Base-by-base conservation (phyloP, 2,797 vertebrate genomes). In the Sebastes kiyomatsui region DNA sequence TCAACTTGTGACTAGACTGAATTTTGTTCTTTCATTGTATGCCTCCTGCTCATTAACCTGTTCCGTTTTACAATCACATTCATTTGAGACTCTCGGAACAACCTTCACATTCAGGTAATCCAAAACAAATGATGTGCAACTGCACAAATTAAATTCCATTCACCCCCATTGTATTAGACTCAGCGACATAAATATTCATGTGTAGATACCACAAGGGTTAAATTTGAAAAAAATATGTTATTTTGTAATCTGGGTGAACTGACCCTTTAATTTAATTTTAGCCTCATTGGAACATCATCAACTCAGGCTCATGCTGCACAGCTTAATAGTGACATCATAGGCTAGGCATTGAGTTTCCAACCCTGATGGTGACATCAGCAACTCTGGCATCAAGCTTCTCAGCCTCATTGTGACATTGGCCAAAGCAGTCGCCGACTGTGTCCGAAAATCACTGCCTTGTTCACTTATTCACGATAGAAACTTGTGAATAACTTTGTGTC, bases 331-430 rank as follows among this genome's bases (percentile, higher is more conserved):
- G 46, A 49, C 1, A 7, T 49, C 14, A 49, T 1, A 49, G 46
- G 42, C 18, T 20, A 49, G 7, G 46, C 18, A 0, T 49, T 7
- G 14, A 49, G 46, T 49, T 0, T 20, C 18, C 14, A 0, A 49
- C 46, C 18, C 46, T 49, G 16, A 49, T 49, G 14, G 18, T 49
- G 46, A 20, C 1, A 49, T 49, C 46, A 49, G 46, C 46, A 49
- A 49, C 46, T 49, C 46, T 49, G 46, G 46, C 18, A 49, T 49
- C 0, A 52, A 23, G 38, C 23, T 42, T 27, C 55, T 46, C 55
- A 4, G 55, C 33, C 54, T 38, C 52, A 33, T 22, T 18, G 16
- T 10, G 58, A 59, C 16, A 59, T 10, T 2, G 30, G 60, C 60
- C 30, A 62, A 59, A 49, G 18, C 1, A 49, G 20, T 20, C 5